Conservation (phyloP, 2,797 vertebrate species). For the Masticophis lateralis region DNA sequence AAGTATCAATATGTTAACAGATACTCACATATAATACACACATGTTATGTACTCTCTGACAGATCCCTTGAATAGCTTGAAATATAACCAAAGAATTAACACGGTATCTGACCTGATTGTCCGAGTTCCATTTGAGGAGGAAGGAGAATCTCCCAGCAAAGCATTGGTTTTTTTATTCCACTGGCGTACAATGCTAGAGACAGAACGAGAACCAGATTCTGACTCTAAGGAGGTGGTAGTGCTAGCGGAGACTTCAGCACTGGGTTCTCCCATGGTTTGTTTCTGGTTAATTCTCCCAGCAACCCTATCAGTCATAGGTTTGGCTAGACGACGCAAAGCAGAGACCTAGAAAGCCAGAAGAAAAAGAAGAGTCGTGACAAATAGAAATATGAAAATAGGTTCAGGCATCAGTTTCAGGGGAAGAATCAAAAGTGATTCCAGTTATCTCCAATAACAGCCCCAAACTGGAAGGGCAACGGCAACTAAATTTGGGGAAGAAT, state of each 20-base stretch:
- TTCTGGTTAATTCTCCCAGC: slow-evolving; percentile 80
- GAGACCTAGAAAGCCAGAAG: slow-evolving; percentile 73
- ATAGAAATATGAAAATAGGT: neutral
- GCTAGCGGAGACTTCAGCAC: slow-evolving; percentile 86
- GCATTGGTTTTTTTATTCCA: slow-evolving; percentile 93
- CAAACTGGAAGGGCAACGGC: neutral
- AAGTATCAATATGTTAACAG: neutral
- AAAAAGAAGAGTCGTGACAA: neutral
- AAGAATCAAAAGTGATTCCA: neutral
- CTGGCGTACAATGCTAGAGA: slow-evolving; percentile 92
- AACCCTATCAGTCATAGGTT: slow-evolving; percentile 90
- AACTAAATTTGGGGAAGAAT: neutral
- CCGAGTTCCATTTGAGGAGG: slow-evolving; percentile 60
- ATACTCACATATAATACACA: neutral
- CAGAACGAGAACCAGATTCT: slow-evolving; percentile 77
- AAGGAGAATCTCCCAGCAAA: slow-evolving; percentile 78
- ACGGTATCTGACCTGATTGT: slow-evolving; percentile 70
- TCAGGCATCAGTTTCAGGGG: neutral
- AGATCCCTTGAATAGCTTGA: neutral
- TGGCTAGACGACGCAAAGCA: slow-evolving; percentile 87
- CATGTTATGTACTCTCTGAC: neutral
- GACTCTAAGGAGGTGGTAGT: slow-evolving; percentile 87
- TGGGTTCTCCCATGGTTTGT: slow-evolving; percentile 80
- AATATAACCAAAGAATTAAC: neutral
- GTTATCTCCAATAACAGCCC: neutral